Evolutionary conservation across 92 coral and sea anemone species (phyloP).

Genomic region (Umimayanthus kanabou): DNA sequence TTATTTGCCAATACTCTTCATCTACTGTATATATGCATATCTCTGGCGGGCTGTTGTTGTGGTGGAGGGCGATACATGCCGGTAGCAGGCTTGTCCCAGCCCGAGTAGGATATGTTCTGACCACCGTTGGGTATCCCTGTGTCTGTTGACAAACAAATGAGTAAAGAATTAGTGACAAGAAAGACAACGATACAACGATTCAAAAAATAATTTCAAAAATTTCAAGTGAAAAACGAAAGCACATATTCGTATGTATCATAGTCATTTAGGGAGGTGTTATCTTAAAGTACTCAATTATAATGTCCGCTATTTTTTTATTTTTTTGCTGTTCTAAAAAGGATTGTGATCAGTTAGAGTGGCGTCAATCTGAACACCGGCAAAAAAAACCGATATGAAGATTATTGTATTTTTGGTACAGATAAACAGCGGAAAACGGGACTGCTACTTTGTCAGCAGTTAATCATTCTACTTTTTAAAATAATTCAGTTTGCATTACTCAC

Average conservation of each 20-base stretch:
- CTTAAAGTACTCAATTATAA: too few species aligned
- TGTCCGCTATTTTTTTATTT: background rate
- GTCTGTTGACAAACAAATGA: constrained; percentile 21
- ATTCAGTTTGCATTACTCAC: constrained; percentile 42
- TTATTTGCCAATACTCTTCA: background rate
- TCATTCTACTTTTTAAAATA: background rate
- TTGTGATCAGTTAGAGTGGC: too few species aligned
- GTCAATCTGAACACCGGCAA: too few species aligned
- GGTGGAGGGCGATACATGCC: constrained; percentile 40
- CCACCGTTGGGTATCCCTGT: constrained; percentile 62
- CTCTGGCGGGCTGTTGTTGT: constrained; percentile 32
- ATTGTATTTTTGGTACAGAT: background rate
- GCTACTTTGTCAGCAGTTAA: background rate
- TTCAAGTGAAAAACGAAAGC: too few species aligned
- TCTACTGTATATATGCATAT: constrained; percentile 36
- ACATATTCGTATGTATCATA: too few species aligned
- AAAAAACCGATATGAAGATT: too few species aligned
- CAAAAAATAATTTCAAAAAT: too few species aligned
- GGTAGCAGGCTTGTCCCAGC: constrained; percentile 13
- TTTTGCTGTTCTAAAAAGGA: background rate
- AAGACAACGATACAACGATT: too few species aligned
- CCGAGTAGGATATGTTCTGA: constrained; percentile 35
- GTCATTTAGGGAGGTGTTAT: too few species aligned
- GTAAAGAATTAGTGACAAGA: background rate
- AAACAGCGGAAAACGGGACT: background rate